Base-by-base conservation (phyloP, 2,113 vertebrate species). In the pig (Sus scrofa) region DNA sequence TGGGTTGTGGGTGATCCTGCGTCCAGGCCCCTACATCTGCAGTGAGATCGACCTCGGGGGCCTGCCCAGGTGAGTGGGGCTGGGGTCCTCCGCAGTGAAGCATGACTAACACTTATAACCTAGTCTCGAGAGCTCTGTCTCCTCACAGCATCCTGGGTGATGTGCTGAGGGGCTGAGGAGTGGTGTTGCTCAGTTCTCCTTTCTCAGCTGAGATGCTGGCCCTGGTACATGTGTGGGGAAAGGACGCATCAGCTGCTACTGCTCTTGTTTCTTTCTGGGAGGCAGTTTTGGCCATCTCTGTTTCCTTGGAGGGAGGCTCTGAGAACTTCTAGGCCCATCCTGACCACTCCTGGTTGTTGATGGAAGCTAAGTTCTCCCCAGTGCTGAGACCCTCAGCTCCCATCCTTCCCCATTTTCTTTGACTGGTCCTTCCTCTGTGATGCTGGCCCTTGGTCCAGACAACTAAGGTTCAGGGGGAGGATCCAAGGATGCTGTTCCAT, bases 1-100 rank as follows among this genome's bases (percentile, higher is more conserved):
- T 7, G 99, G 98, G 4, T 98, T 99, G n/a, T 99, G 99, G 99
- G 99, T 99, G 94, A 99, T 99, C 90, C 98, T 99, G 91, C 99
- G 99, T 78, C 99, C 99, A 6, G 99, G 99, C 24, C 99, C 99
- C 1, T 99, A 99, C 75, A 99, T 99, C 98, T 99, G 99, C 97
- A 98, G 99, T 0, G 99, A 99, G 26, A 99, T 99, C 98, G 99
- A 99, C 96, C 99, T 99, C 0, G 99, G 99, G 2, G 99, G 99
- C 1, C 96, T 99, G 78, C 99, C 99, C 96, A 99, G 99, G 99
- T 99, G 93, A 98, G 98, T 0, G 0, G 16, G 12, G 1, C 5
- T 2, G 0, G 11, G 24, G 11, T 18, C 71, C 27, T 37, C 27
- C 39, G 9, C 16, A 3, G 39, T 75, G 74, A 26, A 11, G 44